Percentiles rank a stretch among this genome's conserved stretches.
These are phyloP conservation scores for Corythoichthys intestinalis DNA, from an alignment of 2,113 vertebrate species.

Conservation along the genomic window DNA sequence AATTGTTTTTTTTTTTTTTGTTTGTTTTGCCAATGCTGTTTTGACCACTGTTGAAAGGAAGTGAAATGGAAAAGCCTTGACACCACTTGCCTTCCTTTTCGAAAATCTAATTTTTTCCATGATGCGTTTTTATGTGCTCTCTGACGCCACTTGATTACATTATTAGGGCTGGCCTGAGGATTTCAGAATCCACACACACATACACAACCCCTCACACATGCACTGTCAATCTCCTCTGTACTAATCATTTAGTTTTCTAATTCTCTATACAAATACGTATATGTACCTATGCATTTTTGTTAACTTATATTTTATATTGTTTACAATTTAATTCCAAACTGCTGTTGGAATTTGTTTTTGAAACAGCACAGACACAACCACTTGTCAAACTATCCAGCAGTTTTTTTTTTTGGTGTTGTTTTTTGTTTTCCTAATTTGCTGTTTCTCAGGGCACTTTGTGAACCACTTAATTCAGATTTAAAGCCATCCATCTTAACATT, in stretches of 20 bases:
- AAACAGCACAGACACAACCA: constrained; percentile 21
- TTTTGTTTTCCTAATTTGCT: not conserved
- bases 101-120: not conserved
- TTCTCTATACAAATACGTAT: constrained; percentile 1
- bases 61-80: not conserved
- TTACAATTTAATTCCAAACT: constrained; percentile 44
- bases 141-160: not conserved
- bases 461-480: constrained; percentile 48
- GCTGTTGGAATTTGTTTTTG: constrained; percentile 33
- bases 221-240: constrained; percentile 21
- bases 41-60: constrained; percentile 13
- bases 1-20: not conserved
- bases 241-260: constrained; percentile 36
- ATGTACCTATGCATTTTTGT: constrained; percentile 46
- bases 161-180: not conserved
- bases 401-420: not conserved
- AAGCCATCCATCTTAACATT: not conserved
- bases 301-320: constrained; percentile 59
- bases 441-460: constrained; percentile 64
- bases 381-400: not conserved
- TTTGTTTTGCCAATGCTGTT: constrained; percentile 7
- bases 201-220: constrained; percentile 1
- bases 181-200: not conserved
- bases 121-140: not conserved
- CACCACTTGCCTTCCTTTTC: not conserved